Conservation (phyloP, 1,140 invertebrate genomes). For the Musca domestica region DNA sequence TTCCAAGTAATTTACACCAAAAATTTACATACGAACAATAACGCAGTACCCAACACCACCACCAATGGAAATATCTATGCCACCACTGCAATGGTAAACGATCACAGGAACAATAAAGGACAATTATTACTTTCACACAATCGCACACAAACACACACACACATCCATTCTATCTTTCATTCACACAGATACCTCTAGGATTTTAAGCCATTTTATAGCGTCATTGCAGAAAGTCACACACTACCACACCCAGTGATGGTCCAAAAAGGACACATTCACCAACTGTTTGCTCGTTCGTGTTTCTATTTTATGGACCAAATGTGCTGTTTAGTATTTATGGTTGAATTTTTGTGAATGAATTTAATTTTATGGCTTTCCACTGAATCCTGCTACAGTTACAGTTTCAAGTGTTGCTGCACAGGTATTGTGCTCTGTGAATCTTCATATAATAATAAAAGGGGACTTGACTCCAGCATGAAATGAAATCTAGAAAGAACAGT, state of each 20-base stretch:
- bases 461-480: too few relatives aligned
- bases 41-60: not conserved
- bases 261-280: too few relatives aligned
- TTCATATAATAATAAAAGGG: too few relatives aligned
- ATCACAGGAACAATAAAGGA: too few relatives aligned
- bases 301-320: constrained; percentile 5
- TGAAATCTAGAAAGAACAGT: too few relatives aligned
- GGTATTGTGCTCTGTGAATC: not conserved
- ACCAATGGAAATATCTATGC: not conserved
- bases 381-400: not conserved
- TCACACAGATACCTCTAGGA: too few relatives aligned
- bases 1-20: constrained; percentile 21
- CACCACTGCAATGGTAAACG: not conserved
- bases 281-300: not conserved
- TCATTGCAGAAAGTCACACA: not conserved
- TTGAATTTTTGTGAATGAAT: constrained; percentile 19
- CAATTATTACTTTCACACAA: not conserved
- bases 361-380: constrained; percentile 15
- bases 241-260: not conserved
- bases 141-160: not conserved
- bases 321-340: constrained; percentile 15
- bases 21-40: constrained; percentile 21
- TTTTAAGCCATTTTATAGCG: too few relatives aligned
- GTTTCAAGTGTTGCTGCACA: not conserved
- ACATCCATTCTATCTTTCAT: not conserved